phyloP scores from a whole-genome alignment of 2,797 vertebrate genomes.

The Halcyon chelicuti region DNA sequence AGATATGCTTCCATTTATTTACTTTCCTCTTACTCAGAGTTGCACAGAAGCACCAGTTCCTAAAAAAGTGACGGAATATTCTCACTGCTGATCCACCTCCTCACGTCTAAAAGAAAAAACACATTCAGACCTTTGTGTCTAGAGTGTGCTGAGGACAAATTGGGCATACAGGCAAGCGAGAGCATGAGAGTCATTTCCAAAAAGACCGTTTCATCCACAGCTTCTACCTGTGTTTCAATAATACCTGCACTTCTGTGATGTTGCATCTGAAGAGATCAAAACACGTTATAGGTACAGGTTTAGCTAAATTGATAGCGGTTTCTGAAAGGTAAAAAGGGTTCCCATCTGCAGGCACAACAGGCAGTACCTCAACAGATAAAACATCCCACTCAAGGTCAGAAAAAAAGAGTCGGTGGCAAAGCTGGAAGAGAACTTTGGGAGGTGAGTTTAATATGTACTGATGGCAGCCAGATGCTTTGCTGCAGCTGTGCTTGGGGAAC shows the following conservation, averaged over 20 bases:
- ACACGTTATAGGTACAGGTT: background rate
- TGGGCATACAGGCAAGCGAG: accelerated
- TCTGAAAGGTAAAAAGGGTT: background rate
- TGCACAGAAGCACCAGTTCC: background rate
- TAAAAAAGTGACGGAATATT: background rate
- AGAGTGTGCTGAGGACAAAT: background rate
- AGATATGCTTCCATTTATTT: background rate
- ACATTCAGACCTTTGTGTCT: background rate
- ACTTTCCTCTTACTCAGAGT: background rate
- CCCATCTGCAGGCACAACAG: background rate
- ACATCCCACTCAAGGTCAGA: background rate
- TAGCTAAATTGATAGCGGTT: background rate
- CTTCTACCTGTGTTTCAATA: background rate
- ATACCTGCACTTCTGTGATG: background rate
- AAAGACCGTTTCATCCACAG: background rate
- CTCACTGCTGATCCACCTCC: background rate
- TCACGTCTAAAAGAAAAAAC: background rate
- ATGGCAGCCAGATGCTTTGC: slow-evolving; percentile 21
- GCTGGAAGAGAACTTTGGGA: background rate
- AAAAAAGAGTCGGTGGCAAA: background rate
- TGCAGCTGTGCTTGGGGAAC: background rate
- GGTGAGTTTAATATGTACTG: background rate
- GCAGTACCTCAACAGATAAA: background rate
- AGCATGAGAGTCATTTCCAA: background rate
- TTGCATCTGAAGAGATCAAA: background rate